Evolutionary conservation across 2,113 vertebrate species (phyloP), one percentile per base, ranked within the genome.

Genomic region (Chionomys nivalis): DNA sequence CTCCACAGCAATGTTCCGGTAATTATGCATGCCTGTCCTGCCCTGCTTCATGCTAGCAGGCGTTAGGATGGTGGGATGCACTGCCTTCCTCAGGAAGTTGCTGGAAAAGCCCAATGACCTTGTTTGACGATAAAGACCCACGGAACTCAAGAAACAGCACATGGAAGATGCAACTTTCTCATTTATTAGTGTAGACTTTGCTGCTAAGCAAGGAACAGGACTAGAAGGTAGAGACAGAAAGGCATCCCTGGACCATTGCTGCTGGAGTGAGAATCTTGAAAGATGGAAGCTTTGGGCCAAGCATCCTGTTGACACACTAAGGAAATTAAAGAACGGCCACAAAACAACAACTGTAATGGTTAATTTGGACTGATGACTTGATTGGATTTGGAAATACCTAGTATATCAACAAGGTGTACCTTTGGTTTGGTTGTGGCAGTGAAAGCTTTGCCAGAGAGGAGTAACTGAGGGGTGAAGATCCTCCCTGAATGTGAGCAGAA

Each of bases 1-100:
- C 7, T 10, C 33, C 1, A 1, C 4, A n/a, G 49, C 49, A 9
- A 49, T 65, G 10, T 0, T 0, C n/a, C 26, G 47, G 72, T 9
- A 26, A 9, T 33, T 42, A 73, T 24, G 44, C 3, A 33, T 28
- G 1, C 21, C 33, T 1, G 26, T 19, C 26, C 21, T 4, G 3
- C 8, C 13, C n/a, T 42, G 75, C 17, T 11, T 70, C 47, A 10
- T n/a, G n/a, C 26, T 17, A 1, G 16, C 0, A 24, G 14, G 31
- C 36, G 13, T 2, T 33, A 9, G 39, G 10, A 55, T 31, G 16
- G 49, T 65, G 44, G 13, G 24, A 3, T 33, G 3, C 14, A 12
- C 26, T 12, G 5, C 19, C 68, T 96, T 83, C 31, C 82, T 89
- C 76, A n/a, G 63, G 39, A 8, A 42, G 47, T 9, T 61, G 10